Conservation (phyloP, 2,888 invertebrate genomes). For the Gari tellinella region DNA sequence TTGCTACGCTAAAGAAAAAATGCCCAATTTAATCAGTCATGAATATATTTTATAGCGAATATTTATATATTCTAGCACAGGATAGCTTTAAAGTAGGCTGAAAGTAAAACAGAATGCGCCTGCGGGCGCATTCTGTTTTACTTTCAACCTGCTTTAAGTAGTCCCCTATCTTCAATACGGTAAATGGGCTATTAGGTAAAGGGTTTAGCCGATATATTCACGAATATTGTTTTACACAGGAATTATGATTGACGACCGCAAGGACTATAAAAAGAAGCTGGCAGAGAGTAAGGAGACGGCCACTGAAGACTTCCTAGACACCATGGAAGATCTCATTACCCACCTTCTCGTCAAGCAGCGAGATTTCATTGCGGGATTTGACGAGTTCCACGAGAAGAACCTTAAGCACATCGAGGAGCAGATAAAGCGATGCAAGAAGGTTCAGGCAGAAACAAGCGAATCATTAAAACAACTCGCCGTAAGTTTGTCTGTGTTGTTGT, state of each 20-base stretch:
- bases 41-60: no score
- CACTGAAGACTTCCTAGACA: slow-evolving; percentile 45
- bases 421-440: slow-evolving; percentile 46
- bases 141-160: no score
- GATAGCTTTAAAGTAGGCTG: no score
- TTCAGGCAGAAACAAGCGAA: slow-evolving; percentile 47
- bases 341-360: slow-evolving; percentile 51
- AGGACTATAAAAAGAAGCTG: slow-evolving; percentile 31
- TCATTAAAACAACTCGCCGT: slow-evolving; percentile 45
- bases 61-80: no score
- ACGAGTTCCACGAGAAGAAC: slow-evolving; percentile 42
- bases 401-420: slow-evolving; percentile 45
- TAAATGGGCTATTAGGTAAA: no score
- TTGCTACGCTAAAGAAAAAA: no score
- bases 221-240: slow-evolving; percentile 24
- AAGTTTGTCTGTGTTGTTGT: slow-evolving; percentile 20
- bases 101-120: no score
- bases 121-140: no score
- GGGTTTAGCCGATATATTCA: no score
- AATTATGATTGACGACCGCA: slow-evolving; percentile 49
- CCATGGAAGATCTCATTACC: slow-evolving; percentile 52
- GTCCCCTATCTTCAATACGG: no score
- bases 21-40: no score
- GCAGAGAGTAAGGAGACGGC: slow-evolving; percentile 40
- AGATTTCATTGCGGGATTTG: slow-evolving; percentile 43